Evolutionary conservation across 1,140 invertebrate genomes (phyloP).

Genomic region (Eubasilissa regina): DNA sequence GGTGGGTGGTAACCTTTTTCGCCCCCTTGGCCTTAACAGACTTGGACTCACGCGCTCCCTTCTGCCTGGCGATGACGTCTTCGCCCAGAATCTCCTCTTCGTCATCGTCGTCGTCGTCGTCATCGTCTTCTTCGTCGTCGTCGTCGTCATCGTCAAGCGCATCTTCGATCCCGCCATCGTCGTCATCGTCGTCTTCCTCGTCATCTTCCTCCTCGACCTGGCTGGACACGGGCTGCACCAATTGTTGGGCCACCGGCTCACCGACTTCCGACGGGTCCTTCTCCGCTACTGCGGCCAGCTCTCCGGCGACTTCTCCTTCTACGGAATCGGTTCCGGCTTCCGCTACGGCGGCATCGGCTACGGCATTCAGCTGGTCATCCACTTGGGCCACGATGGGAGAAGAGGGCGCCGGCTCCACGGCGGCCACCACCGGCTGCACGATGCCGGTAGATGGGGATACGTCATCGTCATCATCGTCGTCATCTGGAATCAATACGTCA

Average conservation of each 20-base stretch:
- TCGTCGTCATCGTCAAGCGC: conserved; percentile 76
- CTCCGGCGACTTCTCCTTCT: conserved; percentile 70
- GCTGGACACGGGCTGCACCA: conserved; percentile 55
- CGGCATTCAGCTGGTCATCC: conserved; percentile 38
- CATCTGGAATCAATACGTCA: conserved; percentile 67
- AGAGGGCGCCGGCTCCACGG: conserved; percentile 68
- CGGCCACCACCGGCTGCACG: conserved; percentile 69
- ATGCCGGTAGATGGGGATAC: conserved; percentile 67
- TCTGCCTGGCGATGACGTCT: conserved; percentile 77
- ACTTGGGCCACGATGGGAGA: conserved; percentile 59
- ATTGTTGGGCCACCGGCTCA: conserved; percentile 62
- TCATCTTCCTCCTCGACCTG: conserved; percentile 69
- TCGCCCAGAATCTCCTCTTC: conserved; percentile 76
- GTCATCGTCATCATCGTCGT: conserved; percentile 81
- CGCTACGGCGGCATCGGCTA: conserved; percentile 63
- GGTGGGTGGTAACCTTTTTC: conserved; percentile 66
- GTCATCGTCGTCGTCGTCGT: conserved; percentile 74
- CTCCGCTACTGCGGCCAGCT: conserved; percentile 62
- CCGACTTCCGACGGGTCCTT: conserved; percentile 63
- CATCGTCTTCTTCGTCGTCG: conserved; percentile 77
- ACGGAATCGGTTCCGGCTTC: conserved; percentile 65
- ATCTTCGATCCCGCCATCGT: conserved; percentile 76
- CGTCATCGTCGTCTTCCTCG: conserved; percentile 75
- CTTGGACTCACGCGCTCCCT: conserved; percentile 87
- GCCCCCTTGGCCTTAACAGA: conserved; percentile 74